Evolutionary conservation across 1,140 invertebrate genomes (phyloP).

Genomic region (Cydia pomonella): DNA sequence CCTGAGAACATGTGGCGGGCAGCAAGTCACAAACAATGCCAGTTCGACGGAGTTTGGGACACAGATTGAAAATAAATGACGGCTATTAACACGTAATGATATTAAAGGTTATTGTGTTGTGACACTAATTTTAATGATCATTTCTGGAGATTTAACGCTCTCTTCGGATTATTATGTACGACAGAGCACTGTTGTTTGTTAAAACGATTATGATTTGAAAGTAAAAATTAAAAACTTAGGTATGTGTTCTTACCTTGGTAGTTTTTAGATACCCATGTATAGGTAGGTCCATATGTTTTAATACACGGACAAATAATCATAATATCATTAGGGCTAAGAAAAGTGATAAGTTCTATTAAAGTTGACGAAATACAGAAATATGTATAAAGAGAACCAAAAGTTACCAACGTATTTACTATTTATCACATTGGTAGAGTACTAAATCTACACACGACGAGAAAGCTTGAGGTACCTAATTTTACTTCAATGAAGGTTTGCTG

Average conservation of each 20-base stretch:
- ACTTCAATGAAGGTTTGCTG: background rate
- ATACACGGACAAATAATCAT: too few relatives aligned
- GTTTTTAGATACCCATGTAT: too few relatives aligned
- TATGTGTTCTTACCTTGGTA: too few relatives aligned
- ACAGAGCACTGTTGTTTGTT: background rate
- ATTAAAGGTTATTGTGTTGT: slow-evolving; percentile 21
- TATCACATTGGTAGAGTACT: background rate
- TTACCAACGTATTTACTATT: background rate
- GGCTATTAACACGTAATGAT: slow-evolving; percentile 27
- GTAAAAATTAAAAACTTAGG: too few relatives aligned
- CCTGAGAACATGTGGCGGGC: slow-evolving; percentile 26
- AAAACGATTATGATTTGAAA: background rate
- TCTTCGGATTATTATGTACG: background rate
- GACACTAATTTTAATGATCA: slow-evolving; percentile 29
- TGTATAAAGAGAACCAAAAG: too few relatives aligned
- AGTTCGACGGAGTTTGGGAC: slow-evolving; percentile 20
- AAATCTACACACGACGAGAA: too few relatives aligned
- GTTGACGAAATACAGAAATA: background rate
- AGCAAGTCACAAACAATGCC: slow-evolving; percentile 24
- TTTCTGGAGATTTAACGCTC: background rate
- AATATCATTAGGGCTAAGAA: too few relatives aligned
- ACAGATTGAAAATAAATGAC: slow-evolving; percentile 32
- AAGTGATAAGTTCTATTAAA: too few relatives aligned
- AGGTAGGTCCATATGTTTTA: too few relatives aligned
- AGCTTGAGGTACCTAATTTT: background rate